Percentiles rank a stretch among this genome's conserved stretches.
Conservation (phyloP, 2,797 vertebrate species). For the Setipinna tenuifilis region DNA sequence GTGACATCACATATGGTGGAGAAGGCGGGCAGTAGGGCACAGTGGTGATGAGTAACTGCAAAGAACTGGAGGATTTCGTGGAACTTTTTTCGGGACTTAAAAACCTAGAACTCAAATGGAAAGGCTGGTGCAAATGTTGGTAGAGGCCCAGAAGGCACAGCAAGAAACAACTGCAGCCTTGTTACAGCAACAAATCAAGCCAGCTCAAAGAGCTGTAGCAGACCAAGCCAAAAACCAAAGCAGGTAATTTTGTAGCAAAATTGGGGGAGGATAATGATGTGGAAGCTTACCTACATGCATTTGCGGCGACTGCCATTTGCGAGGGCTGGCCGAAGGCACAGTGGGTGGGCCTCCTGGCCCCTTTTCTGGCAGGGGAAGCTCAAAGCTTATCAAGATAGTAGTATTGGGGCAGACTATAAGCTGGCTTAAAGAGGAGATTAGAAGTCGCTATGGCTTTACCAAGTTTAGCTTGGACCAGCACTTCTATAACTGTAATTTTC, state of each 20-base stretch:
- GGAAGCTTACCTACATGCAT: background rate
- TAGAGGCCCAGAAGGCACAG: too few relatives aligned
- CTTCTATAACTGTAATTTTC: background rate
- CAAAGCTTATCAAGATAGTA: background rate
- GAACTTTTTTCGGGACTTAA: too few relatives aligned
- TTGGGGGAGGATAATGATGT: background rate
- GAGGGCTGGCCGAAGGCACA: background rate
- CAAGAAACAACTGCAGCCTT: too few relatives aligned
- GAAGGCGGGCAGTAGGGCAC: too few relatives aligned
- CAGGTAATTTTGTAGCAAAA: background rate
- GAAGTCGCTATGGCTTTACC: background rate
- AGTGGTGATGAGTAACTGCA: too few relatives aligned
- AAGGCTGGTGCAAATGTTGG: too few relatives aligned
- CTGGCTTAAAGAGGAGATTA: background rate
- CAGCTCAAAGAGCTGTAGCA: too few relatives aligned
- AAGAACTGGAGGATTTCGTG: too few relatives aligned
- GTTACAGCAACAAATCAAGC: too few relatives aligned
- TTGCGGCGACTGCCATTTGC: background rate
- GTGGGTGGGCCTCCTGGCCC: background rate
- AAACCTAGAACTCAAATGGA: too few relatives aligned
- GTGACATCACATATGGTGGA: too few relatives aligned
- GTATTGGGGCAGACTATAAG: background rate
- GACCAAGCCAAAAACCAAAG: background rate
- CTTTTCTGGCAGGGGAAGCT: too few relatives aligned
- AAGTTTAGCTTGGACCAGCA: background rate